Percentiles rank a stretch among this genome's conserved stretches.
These are phyloP conservation scores for Typhlichthys subterraneus DNA, from an alignment of 2,797 vertebrate genomes.

Conservation along the genomic window DNA sequence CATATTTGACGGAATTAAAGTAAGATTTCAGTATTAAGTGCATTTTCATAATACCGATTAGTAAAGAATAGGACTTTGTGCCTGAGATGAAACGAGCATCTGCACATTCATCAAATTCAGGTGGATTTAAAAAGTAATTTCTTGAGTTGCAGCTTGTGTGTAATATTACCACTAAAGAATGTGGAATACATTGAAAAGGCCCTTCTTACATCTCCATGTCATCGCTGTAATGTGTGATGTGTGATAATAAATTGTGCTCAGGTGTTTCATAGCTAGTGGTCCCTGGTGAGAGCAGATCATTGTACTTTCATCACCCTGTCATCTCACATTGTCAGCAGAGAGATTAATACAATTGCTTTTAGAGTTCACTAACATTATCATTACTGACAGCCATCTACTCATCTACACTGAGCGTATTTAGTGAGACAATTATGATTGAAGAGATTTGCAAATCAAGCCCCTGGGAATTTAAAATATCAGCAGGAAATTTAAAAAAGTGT, in stretches of 20 bases:
- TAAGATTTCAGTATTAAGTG: too few relatives aligned
- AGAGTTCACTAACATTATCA: constrained; percentile 14
- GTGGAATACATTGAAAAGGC: neutral
- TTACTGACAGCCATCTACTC: constrained; percentile 37
- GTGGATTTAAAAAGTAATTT: too few relatives aligned
- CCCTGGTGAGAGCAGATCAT: constrained; percentile 47
- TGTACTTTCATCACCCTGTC: constrained; percentile 52
- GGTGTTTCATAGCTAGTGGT: constrained; percentile 27
- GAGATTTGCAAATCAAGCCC: constrained; percentile 26
- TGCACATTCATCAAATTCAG: too few relatives aligned
- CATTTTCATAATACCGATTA: too few relatives aligned
- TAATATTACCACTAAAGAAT: neutral
- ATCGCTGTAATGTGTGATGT: constrained; percentile 4
- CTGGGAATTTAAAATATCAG: constrained; percentile 10
- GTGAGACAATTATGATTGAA: constrained; percentile 28
- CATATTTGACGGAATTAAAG: too few relatives aligned
- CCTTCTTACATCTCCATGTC: constrained; percentile 6
- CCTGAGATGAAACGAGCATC: too few relatives aligned
- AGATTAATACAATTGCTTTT: constrained; percentile 51
- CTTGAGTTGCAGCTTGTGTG: neutral
- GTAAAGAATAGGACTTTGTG: too few relatives aligned
- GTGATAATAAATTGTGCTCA: constrained; percentile 43
- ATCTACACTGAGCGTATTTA: constrained; percentile 14
- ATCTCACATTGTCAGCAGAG: constrained; percentile 41
- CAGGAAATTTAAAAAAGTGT: constrained; percentile 7